These are phyloP conservation scores for Spisula subtruncata DNA, from an alignment of 2,888 invertebrate genomes.

Conservation along the genomic window DNA sequence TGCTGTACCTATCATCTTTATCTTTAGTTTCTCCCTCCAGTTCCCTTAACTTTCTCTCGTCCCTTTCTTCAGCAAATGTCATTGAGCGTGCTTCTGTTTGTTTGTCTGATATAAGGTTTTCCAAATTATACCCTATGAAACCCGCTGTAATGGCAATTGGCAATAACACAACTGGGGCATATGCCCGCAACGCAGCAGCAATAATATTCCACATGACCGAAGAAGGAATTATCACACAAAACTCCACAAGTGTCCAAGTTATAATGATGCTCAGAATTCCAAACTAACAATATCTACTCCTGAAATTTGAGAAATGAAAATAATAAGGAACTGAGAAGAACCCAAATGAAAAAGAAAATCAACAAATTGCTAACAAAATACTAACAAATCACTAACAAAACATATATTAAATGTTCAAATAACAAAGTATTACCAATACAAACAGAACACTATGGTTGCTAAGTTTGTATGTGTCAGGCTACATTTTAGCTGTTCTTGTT, in stretches of 20 bases:
- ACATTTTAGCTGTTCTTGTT: too few relatives aligned
- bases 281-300: too few relatives aligned
- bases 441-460: too few relatives aligned
- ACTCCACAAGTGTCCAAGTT: not conserved
- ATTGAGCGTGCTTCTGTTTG: conserved; percentile 87
- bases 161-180: conserved; percentile 91
- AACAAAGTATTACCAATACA: too few relatives aligned
- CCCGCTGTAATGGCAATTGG: conserved; percentile 93
- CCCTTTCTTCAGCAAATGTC: conserved; percentile 92
- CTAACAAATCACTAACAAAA: too few relatives aligned
- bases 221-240: not conserved
- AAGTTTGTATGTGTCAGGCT: too few relatives aligned
- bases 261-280: too few relatives aligned
- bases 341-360: too few relatives aligned
- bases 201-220: conserved; percentile 93
- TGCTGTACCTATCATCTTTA: conserved; percentile 91
- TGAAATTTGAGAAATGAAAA: too few relatives aligned
- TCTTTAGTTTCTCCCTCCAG: conserved; percentile 89
- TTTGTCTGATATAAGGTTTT: conserved; percentile 87
- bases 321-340: too few relatives aligned
- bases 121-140: conserved; percentile 95
- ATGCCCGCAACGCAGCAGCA: conserved; percentile 91
- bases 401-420: too few relatives aligned
- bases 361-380: too few relatives aligned
- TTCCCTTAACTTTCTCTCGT: conserved; percentile 91